Evolutionary conservation across 2,113 vertebrate genomes (phyloP), one percentile per base, ranked within the genome.

Genomic region (Bufo bufo): DNA sequence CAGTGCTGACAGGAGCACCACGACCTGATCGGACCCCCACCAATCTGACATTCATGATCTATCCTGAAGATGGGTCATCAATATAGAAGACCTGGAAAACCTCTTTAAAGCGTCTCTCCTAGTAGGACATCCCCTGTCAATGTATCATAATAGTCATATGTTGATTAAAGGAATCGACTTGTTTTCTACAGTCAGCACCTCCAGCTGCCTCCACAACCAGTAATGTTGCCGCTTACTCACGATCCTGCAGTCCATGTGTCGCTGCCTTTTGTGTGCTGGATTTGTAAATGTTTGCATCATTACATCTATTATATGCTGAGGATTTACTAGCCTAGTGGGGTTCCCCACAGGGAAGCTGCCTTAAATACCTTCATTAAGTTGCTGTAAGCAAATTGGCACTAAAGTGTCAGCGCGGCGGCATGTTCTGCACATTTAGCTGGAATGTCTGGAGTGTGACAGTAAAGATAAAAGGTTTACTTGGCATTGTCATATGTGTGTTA

Each of bases 241-340:
- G 10, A 72, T 72, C 58, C 66, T 11, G 52, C 65, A 50, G 23
- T 66, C 81, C 45, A 50, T 83, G 81, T 45, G 47, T 47, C 9
- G 10, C 80, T 13, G 80, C 49, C 49, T 71, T 84, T 84, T 66
- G 54, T 19, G 66, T 83, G 33, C 49, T 63, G 61, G 71, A 87
- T 87, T 65, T 69, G 59, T 58, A 80, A 80, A 87, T 80, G 77
- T 87, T 79, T 87, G 75, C 85, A 80, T 87, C 77, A 54, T 87
- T 87, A 80, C 75, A 71, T 87, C 77, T 87, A 71, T 71, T 87
- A 79, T 78, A 87, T 86, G 77, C 85, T 71, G 63, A 63, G 86
- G 69, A 77, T 88, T 82, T 82, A 88, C 56, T 11, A 52, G 58
- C 49, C 61, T n/a, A 16, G 77, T 69, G 85, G 47, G 61, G 61